Evolutionary conservation across 2,888 invertebrate genomes (phyloP).

Genomic region (Dasypolia templi): DNA sequence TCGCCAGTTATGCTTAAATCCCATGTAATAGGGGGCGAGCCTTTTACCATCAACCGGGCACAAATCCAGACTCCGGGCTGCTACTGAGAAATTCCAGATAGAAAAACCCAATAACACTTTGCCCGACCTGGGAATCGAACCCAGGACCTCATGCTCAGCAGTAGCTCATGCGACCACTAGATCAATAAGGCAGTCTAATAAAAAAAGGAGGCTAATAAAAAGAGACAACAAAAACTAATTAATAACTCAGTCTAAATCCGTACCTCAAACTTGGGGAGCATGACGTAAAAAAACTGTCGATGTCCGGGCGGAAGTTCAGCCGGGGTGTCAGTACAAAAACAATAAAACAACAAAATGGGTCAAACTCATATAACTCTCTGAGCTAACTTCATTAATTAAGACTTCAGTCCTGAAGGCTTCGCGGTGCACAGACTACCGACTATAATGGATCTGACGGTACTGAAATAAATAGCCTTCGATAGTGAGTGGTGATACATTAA

Average conservation of each 20-base stretch:
- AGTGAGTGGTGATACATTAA: background rate
- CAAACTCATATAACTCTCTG: slow-evolving; percentile 67
- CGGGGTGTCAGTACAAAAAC: slow-evolving; percentile 61
- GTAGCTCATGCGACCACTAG: too few species aligned
- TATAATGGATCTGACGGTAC: slow-evolving; percentile 2
- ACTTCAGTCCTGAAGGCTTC: slow-evolving; percentile 54
- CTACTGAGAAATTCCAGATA: too few species aligned
- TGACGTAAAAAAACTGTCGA: slow-evolving; percentile 54
- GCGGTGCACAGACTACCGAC: slow-evolving; percentile 17
- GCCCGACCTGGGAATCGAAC: too few species aligned
- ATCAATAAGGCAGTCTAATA: too few species aligned
- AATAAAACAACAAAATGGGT: slow-evolving; percentile 67
- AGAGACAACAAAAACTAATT: slow-evolving; percentile 57
- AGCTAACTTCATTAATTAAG: slow-evolving; percentile 71
- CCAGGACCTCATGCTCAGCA: too few species aligned
- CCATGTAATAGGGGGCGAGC: too few species aligned
- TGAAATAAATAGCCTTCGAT: slow-evolving; percentile 7
- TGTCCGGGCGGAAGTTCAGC: slow-evolving; percentile 52
- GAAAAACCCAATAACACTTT: too few species aligned
- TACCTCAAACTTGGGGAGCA: slow-evolving; percentile 50
- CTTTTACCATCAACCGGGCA: too few species aligned
- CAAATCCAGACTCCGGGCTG: too few species aligned
- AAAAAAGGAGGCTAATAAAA: slow-evolving; percentile 15
- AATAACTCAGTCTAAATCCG: slow-evolving; percentile 57
- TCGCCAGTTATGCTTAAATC: too few species aligned